Conservation (phyloP, 2,113 vertebrate genomes). For the Melanostigma gelatinosum region DNA sequence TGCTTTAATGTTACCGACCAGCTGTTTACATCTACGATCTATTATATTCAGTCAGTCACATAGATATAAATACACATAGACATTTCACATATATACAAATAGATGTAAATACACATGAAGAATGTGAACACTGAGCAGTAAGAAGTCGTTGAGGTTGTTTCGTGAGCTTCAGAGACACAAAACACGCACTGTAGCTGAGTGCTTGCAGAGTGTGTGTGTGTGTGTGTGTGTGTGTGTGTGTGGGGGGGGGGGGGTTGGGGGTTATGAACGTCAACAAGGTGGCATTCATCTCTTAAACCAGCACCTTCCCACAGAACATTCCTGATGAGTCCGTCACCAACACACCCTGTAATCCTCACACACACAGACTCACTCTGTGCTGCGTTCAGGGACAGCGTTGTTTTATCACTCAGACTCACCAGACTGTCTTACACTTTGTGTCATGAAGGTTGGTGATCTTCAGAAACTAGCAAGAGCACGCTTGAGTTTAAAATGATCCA, state of each 20-base stretch:
- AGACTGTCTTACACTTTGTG: no score
- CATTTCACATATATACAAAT: no score
- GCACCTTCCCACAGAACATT: slow-evolving; percentile 35
- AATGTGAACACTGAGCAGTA: no score
- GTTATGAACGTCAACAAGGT: background rate
- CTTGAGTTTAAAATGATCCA: no score
- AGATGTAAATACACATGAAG: no score
- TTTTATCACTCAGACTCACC: no score
- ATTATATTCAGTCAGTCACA: slow-evolving; percentile 6
- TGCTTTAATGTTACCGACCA: background rate
- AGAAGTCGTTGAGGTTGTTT: no score
- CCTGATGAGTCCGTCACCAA: slow-evolving; percentile 16
- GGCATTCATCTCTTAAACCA: slow-evolving; percentile 10
- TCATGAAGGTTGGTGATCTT: no score
- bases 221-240: background rate
- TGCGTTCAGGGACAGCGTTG: background rate
- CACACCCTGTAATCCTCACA: slow-evolving; percentile 12
- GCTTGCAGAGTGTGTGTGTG: background rate
- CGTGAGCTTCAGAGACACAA: no score
- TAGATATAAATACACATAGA: no score
- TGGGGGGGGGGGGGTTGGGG: background rate
- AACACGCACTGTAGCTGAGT: background rate
- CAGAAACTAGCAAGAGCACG: no score
- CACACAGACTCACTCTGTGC: background rate
- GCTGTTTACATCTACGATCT: background rate